Conservation (phyloP, 2,797 vertebrate genomes). For the Protosalanx chinensis region DNA sequence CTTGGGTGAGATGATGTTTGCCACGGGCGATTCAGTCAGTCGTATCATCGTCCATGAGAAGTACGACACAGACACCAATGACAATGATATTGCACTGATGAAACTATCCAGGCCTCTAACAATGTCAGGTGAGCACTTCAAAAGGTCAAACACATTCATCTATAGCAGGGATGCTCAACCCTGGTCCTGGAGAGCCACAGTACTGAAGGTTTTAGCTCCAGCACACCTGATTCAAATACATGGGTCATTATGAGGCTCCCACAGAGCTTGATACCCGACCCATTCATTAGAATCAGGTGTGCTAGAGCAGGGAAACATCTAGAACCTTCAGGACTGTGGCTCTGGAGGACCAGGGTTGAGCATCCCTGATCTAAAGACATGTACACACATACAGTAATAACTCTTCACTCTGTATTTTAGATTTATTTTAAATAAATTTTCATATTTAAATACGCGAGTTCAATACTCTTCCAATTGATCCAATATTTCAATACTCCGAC, state of each 20-base stretch:
- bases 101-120: conserved; percentile 69
- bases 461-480: neutral
- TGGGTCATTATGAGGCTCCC: too few relatives aligned
- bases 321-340: too few relatives aligned
- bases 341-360: too few relatives aligned
- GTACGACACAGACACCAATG: conserved; percentile 68
- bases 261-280: too few relatives aligned
- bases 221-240: too few relatives aligned
- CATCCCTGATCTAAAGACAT: neutral
- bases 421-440: too few relatives aligned
- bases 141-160: neutral
- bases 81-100: conserved; percentile 86
- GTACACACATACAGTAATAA: too few relatives aligned
- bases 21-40: conserved; percentile 30
- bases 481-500: neutral
- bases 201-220: too few relatives aligned
- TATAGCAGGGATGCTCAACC: neutral
- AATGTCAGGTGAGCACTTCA: conserved; percentile 66
- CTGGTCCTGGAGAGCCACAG: too few relatives aligned
- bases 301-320: too few relatives aligned
- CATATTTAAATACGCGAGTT: too few relatives aligned
- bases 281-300: too few relatives aligned
- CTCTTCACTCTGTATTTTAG: neutral
- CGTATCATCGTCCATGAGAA: conserved; percentile 73
- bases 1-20: conserved; percentile 33